Percentiles rank a stretch among this genome's conserved stretches.
These are phyloP conservation scores for Adelognathus sp. DNA, from an alignment of 2,888 invertebrate species.

Conservation along the genomic window DNA sequence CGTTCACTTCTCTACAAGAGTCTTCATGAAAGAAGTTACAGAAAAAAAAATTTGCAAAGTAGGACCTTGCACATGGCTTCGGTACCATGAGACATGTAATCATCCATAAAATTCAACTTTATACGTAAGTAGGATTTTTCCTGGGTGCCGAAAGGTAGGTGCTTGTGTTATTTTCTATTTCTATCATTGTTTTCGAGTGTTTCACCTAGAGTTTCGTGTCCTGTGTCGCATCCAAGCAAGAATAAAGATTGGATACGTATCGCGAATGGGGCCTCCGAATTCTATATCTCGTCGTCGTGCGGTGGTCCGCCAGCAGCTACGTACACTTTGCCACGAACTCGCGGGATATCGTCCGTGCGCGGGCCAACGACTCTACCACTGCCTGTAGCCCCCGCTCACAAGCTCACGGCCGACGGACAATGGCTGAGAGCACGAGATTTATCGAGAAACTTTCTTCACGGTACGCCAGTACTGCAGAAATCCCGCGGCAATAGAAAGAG, in stretches of 20 bases:
- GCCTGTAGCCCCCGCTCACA: conserved; percentile 14
- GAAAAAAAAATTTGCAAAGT: background rate
- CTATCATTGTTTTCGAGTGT: background rate
- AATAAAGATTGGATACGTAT: background rate
- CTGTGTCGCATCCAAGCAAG: background rate
- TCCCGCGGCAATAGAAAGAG: conserved; percentile 38
- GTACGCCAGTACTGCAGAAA: conserved; percentile 26
- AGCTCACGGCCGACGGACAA: conserved; percentile 61
- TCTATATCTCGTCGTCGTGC: background rate
- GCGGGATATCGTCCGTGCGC: conserved; percentile 24
- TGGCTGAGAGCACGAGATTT: conserved; percentile 69
- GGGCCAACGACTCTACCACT: background rate
- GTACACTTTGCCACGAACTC: background rate
- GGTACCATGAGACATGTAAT: too few species aligned
- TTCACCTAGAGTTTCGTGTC: background rate
- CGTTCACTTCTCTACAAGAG: too few species aligned
- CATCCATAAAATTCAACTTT: background rate
- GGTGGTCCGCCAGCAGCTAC: background rate
- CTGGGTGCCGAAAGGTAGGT: background rate
- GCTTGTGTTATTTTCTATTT: background rate
- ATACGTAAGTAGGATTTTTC: background rate
- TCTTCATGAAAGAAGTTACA: too few species aligned
- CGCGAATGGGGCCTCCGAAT: background rate
- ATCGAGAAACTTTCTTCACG: conserved; percentile 70
- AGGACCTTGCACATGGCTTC: too few species aligned